Conservation (phyloP, 2,113 vertebrate species). For the Rutilus rutilus region DNA sequence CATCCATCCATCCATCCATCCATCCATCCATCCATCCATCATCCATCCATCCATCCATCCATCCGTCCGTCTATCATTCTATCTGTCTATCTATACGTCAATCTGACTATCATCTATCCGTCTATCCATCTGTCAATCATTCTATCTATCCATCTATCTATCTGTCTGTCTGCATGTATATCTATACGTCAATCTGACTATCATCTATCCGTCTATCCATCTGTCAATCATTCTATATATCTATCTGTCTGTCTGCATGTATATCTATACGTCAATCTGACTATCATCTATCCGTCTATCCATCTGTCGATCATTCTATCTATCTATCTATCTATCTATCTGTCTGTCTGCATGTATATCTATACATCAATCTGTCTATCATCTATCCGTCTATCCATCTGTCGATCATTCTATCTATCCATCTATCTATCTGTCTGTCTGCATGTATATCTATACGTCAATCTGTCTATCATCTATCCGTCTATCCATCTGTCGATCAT, state of each 20-base stretch:
- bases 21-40: background rate
- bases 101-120: background rate
- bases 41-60: background rate
- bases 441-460: no score
- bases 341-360: background rate
- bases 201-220: background rate
- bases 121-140: background rate
- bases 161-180: background rate
- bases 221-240: background rate
- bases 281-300: background rate
- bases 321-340: background rate
- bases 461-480: background rate
- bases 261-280: no score
- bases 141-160: background rate
- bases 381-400: background rate
- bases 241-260: background rate
- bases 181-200: background rate
- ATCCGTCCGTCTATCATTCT: no score
- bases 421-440: background rate
- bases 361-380: background rate
- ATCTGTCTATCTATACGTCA: background rate
- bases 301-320: background rate
- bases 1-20: background rate
- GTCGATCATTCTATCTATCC: background rate
- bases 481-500: background rate